A percentile compares a stretch with the other conserved stretches of the same genome.
These are phyloP conservation scores for Glossosoma conforme DNA, from an alignment of 1,140 invertebrate genomes.

Conservation along the genomic window DNA sequence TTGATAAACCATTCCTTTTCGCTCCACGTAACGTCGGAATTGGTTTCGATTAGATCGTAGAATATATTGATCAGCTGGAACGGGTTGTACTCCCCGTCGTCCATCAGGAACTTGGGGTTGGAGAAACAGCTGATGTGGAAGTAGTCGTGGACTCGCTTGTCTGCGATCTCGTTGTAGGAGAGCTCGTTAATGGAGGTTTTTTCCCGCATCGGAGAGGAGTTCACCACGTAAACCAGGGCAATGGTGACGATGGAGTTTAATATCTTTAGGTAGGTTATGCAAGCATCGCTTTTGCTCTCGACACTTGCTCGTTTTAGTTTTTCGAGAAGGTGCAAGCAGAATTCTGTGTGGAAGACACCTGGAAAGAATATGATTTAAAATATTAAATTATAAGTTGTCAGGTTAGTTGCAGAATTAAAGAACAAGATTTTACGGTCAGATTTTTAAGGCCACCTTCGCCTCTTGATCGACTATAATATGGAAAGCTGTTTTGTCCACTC, in stretches of 20 bases:
- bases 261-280: conserved; percentile 9
- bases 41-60: conserved; percentile 17
- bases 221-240: conserved; percentile 21
- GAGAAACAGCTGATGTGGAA: conserved; percentile 16
- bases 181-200: conserved; percentile 12
- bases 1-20: conserved; percentile 30
- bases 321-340: conserved; percentile 23
- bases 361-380: conserved; percentile 17
- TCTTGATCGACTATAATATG: too few relatives aligned
- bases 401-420: too few relatives aligned
- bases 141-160: conserved; percentile 17
- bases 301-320: conserved; percentile 5
- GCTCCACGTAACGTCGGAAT: conserved; percentile 21
- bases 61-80: conserved; percentile 26
- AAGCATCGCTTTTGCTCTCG: conserved; percentile 1
- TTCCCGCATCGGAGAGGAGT: conserved; percentile 15
- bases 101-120: conserved; percentile 23
- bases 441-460: too few relatives aligned
- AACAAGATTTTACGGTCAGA: too few relatives aligned
- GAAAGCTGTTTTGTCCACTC: too few relatives aligned
- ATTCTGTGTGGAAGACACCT: conserved; percentile 22
- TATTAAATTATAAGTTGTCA: too few relatives aligned
- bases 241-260: conserved; percentile 19
- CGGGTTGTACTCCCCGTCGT: conserved; percentile 18
- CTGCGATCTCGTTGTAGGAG: conserved; percentile 7